Conservation (phyloP, 2,113 vertebrate genomes). For the Rhea americana region DNA sequence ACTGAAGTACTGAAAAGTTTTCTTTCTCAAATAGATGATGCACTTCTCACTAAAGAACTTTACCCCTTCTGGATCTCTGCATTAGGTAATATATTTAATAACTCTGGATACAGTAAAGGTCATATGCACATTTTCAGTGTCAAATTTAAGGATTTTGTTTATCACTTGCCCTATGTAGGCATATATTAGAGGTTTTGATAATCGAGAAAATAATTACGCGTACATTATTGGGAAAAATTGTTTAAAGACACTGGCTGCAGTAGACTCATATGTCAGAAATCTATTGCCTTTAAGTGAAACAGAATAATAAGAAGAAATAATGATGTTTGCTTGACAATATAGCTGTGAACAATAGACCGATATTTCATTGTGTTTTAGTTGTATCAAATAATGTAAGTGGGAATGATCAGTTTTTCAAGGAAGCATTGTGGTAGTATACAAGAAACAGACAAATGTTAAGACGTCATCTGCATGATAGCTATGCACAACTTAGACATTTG, state of each 20-base stretch:
- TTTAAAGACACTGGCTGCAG: neutral
- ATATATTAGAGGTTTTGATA: neutral
- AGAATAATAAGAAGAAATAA: neutral
- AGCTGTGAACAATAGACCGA: neutral
- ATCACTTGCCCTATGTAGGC: neutral
- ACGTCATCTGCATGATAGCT: neutral
- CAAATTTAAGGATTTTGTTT: neutral
- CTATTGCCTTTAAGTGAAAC: neutral
- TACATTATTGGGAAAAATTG: neutral
- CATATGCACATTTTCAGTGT: neutral
- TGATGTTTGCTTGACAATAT: neutral
- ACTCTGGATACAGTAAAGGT: neutral
- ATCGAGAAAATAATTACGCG: neutral
- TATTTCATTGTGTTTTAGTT: neutral
- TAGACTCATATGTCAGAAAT: neutral
- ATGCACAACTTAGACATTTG: neutral
- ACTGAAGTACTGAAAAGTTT: slow-evolving; percentile 89
- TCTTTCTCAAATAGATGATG: slow-evolving; percentile 87
- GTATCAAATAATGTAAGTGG: neutral
- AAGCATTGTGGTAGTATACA: neutral
- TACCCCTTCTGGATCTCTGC: slow-evolving; percentile 96
- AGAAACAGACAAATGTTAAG: neutral
- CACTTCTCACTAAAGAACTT: slow-evolving; percentile 92
- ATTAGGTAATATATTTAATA: slow-evolving; percentile 78
- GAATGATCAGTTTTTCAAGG: neutral